Evolutionary conservation across 2,888 invertebrate genomes (phyloP).

Genomic region (Stenoptilia bipunctidactyla): DNA sequence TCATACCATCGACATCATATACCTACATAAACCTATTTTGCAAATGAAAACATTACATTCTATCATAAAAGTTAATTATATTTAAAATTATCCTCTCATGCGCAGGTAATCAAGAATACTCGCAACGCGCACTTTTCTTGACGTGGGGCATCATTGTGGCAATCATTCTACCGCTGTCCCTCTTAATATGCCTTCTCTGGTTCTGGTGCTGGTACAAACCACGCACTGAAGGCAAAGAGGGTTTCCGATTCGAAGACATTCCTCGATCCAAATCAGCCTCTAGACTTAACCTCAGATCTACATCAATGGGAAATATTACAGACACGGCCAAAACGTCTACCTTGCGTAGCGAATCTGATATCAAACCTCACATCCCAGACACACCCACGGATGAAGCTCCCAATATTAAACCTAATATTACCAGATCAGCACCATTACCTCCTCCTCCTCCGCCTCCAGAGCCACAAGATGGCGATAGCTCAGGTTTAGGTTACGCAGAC

Average conservation of each 20-base stretch:
- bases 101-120: slow-evolving; percentile 76
- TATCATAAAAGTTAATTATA: slow-evolving; percentile 3
- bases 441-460: slow-evolving; percentile 32
- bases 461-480: slow-evolving; percentile 56
- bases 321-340: slow-evolving; percentile 61
- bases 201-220: slow-evolving; percentile 74
- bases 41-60: too few relatives aligned
- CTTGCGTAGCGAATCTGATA: slow-evolving; percentile 42
- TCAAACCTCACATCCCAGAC: slow-evolving; percentile 41
- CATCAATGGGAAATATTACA: slow-evolving; percentile 66
- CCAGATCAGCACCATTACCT: slow-evolving; percentile 37
- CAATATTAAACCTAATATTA: slow-evolving; percentile 22
- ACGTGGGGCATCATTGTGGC: slow-evolving; percentile 81
- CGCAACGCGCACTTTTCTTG: slow-evolving; percentile 79
- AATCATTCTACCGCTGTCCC: slow-evolving; percentile 77
- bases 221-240: slow-evolving; percentile 68
- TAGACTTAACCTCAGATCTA: slow-evolving; percentile 65
- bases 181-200: slow-evolving; percentile 73
- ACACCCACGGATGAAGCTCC: slow-evolving; percentile 50
- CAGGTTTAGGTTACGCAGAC: slow-evolving; percentile 65
- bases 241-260: slow-evolving; percentile 66
- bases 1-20: too few relatives aligned
- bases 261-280: slow-evolving; percentile 74
- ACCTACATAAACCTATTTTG: too few relatives aligned
- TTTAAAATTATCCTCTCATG: slow-evolving; percentile 21